Evolutionary conservation across 2,888 invertebrate genomes (phyloP).

Genomic region (Rhimphoctona megacephalus): DNA sequence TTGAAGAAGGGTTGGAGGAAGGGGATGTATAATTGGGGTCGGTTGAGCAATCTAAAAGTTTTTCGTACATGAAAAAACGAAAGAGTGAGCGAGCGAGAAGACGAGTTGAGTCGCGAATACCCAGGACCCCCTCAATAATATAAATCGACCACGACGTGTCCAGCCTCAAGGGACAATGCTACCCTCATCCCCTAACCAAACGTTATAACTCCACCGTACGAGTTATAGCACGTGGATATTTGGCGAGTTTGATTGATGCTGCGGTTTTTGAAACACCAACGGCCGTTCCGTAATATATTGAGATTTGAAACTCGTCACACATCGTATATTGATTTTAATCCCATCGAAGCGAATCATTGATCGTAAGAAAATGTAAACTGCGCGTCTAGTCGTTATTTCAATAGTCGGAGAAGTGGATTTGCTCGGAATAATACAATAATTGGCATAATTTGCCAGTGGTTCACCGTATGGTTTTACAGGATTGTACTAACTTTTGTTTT

Average conservation of each 20-base stretch:
- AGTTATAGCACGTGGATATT: slow-evolving; percentile 58
- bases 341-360: neutral
- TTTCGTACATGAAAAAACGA: slow-evolving; percentile 49
- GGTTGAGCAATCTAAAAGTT: slow-evolving; percentile 66
- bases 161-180: slow-evolving; percentile 58
- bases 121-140: slow-evolving; percentile 59
- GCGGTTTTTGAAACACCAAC: slow-evolving; percentile 62
- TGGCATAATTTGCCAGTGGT: too few relatives aligned
- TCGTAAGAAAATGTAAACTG: slow-evolving; percentile 1
- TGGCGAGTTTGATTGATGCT: slow-evolving; percentile 64
- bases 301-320: slow-evolving; percentile 31
- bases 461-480: too few relatives aligned
- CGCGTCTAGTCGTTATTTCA: too few relatives aligned
- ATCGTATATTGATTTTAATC: slow-evolving; percentile 30
- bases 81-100: slow-evolving; percentile 19
- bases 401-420: too few relatives aligned
- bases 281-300: slow-evolving; percentile 59
- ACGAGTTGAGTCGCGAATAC: slow-evolving; percentile 50
- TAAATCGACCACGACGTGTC: slow-evolving; percentile 67
- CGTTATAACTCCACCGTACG: slow-evolving; percentile 31
- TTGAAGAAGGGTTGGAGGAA: slow-evolving; percentile 4
- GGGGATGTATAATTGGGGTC: slow-evolving; percentile 52
- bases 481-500: too few relatives aligned
- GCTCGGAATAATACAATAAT: too few relatives aligned
- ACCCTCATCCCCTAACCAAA: slow-evolving; percentile 41